Base-by-base conservation (phyloP, 2,113 vertebrate genomes). In the Megatriorchis doriae region DNA sequence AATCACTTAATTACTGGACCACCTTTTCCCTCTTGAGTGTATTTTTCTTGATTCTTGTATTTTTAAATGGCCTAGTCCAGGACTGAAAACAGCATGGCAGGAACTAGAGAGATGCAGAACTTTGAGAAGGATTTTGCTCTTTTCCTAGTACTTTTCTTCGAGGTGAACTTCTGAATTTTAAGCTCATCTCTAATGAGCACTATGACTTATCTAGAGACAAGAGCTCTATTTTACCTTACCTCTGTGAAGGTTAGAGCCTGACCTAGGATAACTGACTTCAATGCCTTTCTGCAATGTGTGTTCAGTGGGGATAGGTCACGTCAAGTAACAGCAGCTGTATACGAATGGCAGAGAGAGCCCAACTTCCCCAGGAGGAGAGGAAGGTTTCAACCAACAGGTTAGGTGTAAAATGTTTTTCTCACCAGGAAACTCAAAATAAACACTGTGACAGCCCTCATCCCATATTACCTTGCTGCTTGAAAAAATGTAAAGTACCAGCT, bases 401-500 rank as follows among this genome's bases (percentile, higher is more conserved):
- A 91, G 72, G 42, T 96, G 93, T 77, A 53, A 95, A 80, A 89
- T 87, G 53, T 91, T 95, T 90, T 92, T 94, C 90, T 95, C 93
- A 95, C 68, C 80, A 85, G 45, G 27, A 68, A 93, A 63, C 87
- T 94, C 71, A 96, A 95, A 97, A 91, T 93, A 96, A 96, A 93
- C 86, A 87, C 38, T 6, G 5, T 89, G 90, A 81, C 74, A 82
- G 38, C 89, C 78, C 5, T 50, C 27, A 20, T 81, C 77, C 87
- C 62, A 8, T 66, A 14, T 89, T 93, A 82, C 79, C 79, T 93
- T 90, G 58, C 74, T 93, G 62, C 85, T 86, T 92, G 89, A 72
- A 84, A 90, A 95, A 91, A 71, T 63, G 47, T 81, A 22, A 88
- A 93, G 78, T 62, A 73, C 31, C 68, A 86, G n/a, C 67, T 40